Evolutionary conservation across 53 echinoderm and acorn worm species (phyloP).

Genomic region (Zoroaster sp.): DNA sequence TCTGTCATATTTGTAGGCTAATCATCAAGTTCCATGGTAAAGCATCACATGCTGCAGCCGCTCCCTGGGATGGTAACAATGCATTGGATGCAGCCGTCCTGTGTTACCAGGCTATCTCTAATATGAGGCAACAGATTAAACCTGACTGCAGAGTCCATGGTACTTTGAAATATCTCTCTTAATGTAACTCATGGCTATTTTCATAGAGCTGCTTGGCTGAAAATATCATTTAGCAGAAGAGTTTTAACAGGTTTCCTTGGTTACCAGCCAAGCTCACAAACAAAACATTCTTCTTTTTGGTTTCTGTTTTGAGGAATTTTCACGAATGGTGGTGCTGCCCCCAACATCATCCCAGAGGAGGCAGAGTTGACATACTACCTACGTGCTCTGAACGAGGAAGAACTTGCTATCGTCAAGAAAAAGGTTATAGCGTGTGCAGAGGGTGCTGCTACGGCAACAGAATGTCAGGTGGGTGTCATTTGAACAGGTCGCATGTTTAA

Average conservation of each 20-base stretch:
- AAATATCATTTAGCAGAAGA: not conserved
- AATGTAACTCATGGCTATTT: too few species aligned
- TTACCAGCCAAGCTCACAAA: not conserved
- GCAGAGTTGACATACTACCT: slow-evolving; percentile 75
- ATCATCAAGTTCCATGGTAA: slow-evolving; percentile 68
- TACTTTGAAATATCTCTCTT: slow-evolving; percentile 20
- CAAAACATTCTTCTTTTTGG: not conserved
- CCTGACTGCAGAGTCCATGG: slow-evolving; percentile 82
- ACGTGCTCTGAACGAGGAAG: slow-evolving; percentile 57
- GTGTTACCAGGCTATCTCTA: slow-evolving; percentile 70
- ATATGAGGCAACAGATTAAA: slow-evolving; percentile 80
- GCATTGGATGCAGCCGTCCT: slow-evolving; percentile 86
- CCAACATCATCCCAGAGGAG: slow-evolving; percentile 93
- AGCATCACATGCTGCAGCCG: slow-evolving; percentile 78
- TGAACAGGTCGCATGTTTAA: not conserved
- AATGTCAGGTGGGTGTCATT: slow-evolving; percentile 74
- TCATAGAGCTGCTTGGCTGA: not conserved
- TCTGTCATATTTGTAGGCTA: slow-evolving; percentile 33
- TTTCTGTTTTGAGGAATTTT: slow-evolving; percentile 70
- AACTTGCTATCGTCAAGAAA: slow-evolving; percentile 59
- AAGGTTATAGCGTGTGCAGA: slow-evolving; percentile 72
- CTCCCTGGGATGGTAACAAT: slow-evolving; percentile 86
- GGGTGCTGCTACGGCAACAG: slow-evolving; percentile 79
- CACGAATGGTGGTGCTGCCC: slow-evolving; percentile 80
- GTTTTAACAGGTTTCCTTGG: not conserved